Evolutionary conservation across 2,797 vertebrate species (phyloP).

Genomic region (Pogoniulus pusillus): DNA sequence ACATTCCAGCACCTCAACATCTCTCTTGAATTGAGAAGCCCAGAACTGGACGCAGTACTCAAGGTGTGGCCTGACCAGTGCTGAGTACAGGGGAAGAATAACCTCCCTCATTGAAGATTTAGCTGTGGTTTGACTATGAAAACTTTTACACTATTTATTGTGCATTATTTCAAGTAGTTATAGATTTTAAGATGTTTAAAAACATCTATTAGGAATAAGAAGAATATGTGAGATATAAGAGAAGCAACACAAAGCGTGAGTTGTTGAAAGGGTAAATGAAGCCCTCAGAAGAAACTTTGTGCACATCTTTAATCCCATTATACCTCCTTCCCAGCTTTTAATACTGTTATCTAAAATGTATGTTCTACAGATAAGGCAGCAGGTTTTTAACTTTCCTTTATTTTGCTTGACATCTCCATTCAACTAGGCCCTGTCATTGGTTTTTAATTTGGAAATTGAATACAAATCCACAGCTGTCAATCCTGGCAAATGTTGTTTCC

Average conservation of each 20-base stretch:
- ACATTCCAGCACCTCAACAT: no score
- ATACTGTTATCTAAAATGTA: slow-evolving; percentile 28
- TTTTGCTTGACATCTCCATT: slow-evolving; percentile 58
- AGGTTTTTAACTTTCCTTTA: slow-evolving; percentile 30
- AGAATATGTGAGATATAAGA: not conserved
- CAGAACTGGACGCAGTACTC: no score
- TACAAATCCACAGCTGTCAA: slow-evolving; percentile 78
- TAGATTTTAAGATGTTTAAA: not conserved
- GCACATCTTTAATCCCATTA: slow-evolving; percentile 33
- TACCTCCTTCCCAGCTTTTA: slow-evolving; percentile 27
- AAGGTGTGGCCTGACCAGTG: no score
- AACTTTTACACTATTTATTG: not conserved
- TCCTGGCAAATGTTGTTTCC: slow-evolving; percentile 80
- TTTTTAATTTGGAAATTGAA: slow-evolving; percentile 68
- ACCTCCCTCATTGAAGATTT: no score
- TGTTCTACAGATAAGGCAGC: slow-evolving; percentile 39
- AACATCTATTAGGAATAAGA: not conserved
- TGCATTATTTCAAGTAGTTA: not conserved
- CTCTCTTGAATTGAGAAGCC: no score
- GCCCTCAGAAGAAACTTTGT: slow-evolving; percentile 12
- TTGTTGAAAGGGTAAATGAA: not conserved
- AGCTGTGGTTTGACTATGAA: not conserved
- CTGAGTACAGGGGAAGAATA: no score
- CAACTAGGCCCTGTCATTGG: slow-evolving; percentile 52
- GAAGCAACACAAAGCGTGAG: slow-evolving; percentile 19